phyloP scores from a whole-genome alignment of 2,113 vertebrate genomes.

The Tauraco erythrolophus region DNA sequence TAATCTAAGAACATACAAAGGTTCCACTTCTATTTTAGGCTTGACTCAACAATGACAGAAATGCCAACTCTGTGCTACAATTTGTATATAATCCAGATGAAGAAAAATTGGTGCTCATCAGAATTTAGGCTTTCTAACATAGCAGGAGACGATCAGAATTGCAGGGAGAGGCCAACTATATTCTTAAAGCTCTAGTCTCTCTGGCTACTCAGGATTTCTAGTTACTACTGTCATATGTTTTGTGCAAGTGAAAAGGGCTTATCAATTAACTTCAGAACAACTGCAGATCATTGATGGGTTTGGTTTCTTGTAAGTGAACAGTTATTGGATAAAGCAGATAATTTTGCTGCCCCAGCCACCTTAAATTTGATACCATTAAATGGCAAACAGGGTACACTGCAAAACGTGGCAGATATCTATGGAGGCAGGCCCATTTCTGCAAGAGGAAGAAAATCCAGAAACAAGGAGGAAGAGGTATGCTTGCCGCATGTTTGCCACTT shows the following conservation, averaged over 20 bases:
- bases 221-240: not conserved
- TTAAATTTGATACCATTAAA: slow-evolving; percentile 91
- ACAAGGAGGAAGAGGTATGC: slow-evolving; percentile 99
- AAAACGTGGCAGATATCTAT: slow-evolving; percentile 90
- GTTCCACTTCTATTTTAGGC: not conserved
- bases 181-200: not conserved
- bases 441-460: slow-evolving; percentile 91
- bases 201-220: not conserved
- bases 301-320: slow-evolving; percentile 14
- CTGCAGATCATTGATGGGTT: not conserved
- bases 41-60: not conserved
- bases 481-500: slow-evolving; percentile 79
- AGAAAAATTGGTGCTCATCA: not conserved
- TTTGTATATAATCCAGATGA: not conserved
- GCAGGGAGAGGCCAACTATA: not conserved
- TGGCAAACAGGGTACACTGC: slow-evolving; percentile 93
- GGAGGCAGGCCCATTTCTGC: slow-evolving; percentile 87
- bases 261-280: not conserved
- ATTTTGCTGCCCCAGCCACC: slow-evolving; percentile 55
- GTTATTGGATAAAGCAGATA: slow-evolving; percentile 51
- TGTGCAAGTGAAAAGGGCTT: not conserved
- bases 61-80: not conserved
- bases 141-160: not conserved
- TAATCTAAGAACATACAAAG: not conserved
- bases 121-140: not conserved